phyloP scores from a whole-genome alignment of 2,888 invertebrate genomes.

The Limnephilus lunatus region DNA sequence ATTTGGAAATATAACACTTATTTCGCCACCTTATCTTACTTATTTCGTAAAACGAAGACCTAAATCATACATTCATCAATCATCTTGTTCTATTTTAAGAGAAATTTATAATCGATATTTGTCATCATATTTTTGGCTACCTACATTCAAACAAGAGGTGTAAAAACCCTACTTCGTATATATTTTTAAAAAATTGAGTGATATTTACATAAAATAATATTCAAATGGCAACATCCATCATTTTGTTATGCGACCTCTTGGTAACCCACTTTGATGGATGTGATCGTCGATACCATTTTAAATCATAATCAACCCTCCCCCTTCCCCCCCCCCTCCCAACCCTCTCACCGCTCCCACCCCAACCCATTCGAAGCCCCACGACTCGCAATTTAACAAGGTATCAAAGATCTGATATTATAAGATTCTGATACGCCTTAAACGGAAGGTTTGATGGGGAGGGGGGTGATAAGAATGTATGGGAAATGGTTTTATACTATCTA shows the following conservation, averaged over 20 bases:
- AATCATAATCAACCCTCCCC: background rate
- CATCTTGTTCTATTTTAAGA: background rate
- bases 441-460: no score
- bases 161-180: background rate
- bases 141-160: background rate
- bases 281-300: conserved; percentile 15
- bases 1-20: background rate
- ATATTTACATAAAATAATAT: background rate
- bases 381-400: background rate
- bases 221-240: conserved; percentile 15
- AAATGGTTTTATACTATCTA: background rate
- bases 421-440: background rate
- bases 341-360: background rate
- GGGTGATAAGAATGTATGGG: background rate
- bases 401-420: background rate
- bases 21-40: background rate
- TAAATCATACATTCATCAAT: background rate
- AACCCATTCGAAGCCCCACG: background rate
- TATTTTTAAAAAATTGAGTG: background rate
- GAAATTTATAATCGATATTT: background rate
- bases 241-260: conserved; percentile 4
- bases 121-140: no score
- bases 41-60: background rate
- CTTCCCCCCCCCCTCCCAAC: no score
- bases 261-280: conserved; percentile 26